A percentile compares a stretch with the other conserved stretches of the same genome.
These are phyloP conservation scores for Nemurella pictetii DNA, from an alignment of 2,888 invertebrate genomes.

Conservation along the genomic window DNA sequence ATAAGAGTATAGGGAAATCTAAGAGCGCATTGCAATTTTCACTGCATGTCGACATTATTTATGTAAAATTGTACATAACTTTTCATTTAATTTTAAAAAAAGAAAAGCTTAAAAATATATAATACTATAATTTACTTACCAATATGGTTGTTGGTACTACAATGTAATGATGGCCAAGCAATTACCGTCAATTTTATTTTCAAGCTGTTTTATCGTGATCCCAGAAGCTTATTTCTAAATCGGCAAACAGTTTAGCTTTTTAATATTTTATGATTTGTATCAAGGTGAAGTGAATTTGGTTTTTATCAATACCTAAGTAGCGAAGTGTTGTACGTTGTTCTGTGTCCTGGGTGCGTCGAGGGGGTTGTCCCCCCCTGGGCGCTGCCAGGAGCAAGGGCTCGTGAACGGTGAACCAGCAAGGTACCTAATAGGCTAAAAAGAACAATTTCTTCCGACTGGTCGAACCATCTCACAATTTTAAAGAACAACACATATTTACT, in stretches of 20 bases:
- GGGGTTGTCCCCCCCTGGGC: not conserved
- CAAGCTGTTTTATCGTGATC: constrained; percentile 39
- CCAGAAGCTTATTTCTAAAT: constrained; percentile 10
- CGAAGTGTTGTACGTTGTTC: not conserved
- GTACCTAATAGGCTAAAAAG: not conserved
- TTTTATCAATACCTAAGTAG: not conserved
- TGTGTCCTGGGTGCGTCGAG: not conserved
- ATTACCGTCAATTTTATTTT: not conserved
- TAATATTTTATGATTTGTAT: not conserved
- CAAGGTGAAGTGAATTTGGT: not conserved
- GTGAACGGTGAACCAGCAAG: not conserved
- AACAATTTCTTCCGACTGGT: constrained; percentile 32
- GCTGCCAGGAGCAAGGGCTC: too few relatives aligned
- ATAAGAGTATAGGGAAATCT: constrained; percentile 39
- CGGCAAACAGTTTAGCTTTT: not conserved
- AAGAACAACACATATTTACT: constrained; percentile 37
- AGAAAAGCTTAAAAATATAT: constrained; percentile 33
- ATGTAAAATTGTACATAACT: constrained; percentile 44
- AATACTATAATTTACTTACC: constrained; percentile 25
- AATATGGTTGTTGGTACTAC: not conserved
- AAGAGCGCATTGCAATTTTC: constrained; percentile 36
- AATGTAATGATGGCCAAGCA: not conserved
- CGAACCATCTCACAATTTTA: constrained; percentile 25
- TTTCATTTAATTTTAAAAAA: constrained; percentile 39
- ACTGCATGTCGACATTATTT: constrained; percentile 43